phyloP scores from a whole-genome alignment of 2,797 vertebrate genomes.

The Danionella dracula region DNA sequence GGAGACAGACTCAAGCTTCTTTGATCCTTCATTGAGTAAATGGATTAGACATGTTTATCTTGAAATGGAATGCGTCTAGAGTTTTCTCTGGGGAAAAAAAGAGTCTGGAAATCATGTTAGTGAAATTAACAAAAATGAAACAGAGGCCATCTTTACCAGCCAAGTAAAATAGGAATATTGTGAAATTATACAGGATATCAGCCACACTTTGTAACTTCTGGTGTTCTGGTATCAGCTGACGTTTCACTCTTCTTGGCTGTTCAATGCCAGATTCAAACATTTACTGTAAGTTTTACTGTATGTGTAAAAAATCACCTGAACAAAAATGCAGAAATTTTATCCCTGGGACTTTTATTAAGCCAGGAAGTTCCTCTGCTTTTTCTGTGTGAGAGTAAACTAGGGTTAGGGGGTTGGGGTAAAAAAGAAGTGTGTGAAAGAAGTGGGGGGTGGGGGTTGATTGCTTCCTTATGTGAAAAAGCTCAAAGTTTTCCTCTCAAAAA shows the following conservation, averaged over 20 bases:
- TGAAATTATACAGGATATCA: background rate
- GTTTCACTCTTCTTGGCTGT: no score
- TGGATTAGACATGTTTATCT: background rate
- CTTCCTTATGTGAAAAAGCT: conserved; percentile 73
- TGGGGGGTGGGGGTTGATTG: conserved; percentile 57
- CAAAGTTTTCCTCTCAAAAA: conserved; percentile 62
- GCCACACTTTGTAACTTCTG: background rate
- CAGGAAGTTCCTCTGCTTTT: conserved; percentile 14
- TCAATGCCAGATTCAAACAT: no score
- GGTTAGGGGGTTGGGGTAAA: conserved; percentile 16
- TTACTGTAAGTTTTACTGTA: no score
- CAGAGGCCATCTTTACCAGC: background rate
- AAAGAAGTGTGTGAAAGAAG: background rate
- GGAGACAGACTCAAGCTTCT: background rate
- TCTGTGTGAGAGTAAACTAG: conserved; percentile 25
- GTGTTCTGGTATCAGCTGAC: no score
- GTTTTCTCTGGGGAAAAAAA: background rate
- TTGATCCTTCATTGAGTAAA: conserved; percentile 15
- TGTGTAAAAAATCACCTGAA: no score
- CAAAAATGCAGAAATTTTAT: background rate
- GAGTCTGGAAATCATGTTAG: background rate
- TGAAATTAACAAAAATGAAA: background rate
- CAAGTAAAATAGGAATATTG: no score
- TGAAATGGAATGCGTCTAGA: background rate
- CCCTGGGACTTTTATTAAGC: conserved; percentile 2